Conservation (phyloP, 2,113 vertebrate genomes). For the Illadopsis cleaveri region DNA sequence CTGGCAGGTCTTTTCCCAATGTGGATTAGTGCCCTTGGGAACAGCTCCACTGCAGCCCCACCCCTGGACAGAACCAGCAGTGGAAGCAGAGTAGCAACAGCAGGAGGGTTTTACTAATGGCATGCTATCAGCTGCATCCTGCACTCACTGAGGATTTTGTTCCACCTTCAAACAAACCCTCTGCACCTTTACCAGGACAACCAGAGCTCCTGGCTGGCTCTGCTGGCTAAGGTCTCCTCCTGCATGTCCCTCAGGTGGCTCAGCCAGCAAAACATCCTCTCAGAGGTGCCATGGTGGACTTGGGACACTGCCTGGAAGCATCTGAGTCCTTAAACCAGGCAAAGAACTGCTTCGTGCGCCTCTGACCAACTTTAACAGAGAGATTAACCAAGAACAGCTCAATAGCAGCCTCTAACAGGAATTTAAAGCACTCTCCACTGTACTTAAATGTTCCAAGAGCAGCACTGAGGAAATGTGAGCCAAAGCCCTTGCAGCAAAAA, state of each 20-base stretch:
- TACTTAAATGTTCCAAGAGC: not conserved
- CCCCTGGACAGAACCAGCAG: not conserved
- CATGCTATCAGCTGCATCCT: not conserved
- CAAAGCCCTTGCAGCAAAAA: not conserved
- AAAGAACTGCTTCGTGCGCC: not conserved
- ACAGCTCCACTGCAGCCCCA: not conserved
- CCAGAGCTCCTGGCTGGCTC: not conserved
- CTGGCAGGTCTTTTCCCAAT: not conserved
- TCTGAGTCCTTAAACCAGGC: not conserved
- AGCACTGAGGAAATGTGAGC: not conserved
- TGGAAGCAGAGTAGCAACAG: not conserved
- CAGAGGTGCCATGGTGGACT: not conserved
- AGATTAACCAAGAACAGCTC: constrained; percentile 11
- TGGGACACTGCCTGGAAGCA: not conserved
- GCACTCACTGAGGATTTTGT: not conserved
- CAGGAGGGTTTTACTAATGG: not conserved
- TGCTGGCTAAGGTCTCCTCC: not conserved
- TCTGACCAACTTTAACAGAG: not conserved
- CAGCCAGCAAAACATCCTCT: not conserved
- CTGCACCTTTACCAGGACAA: not conserved
- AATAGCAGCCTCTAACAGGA: not conserved
- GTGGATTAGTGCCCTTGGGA: not conserved
- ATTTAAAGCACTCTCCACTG: not conserved
- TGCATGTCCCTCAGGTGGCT: not conserved
- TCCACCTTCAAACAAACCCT: not conserved